Conservation (phyloP, 2,797 vertebrate species). For the Urocyon cinereoargenteus region DNA sequence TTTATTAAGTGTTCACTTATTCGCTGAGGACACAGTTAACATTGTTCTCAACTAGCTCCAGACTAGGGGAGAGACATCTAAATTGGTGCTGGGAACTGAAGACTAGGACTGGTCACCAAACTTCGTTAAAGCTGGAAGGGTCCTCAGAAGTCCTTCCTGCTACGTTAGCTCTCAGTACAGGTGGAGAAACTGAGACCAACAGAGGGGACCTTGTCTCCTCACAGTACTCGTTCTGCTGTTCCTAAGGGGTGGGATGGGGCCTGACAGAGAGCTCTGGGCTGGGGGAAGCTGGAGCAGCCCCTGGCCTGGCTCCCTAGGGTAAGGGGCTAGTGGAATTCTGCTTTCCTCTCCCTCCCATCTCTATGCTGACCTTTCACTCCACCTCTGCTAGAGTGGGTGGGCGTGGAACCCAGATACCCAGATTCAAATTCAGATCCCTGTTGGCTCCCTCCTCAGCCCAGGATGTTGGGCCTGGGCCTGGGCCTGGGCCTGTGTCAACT, state of each 20-base stretch:
- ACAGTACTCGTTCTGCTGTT: conserved; percentile 20
- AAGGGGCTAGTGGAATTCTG: conserved; percentile 55
- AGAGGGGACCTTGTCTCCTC: neutral
- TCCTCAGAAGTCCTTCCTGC: conserved; percentile 15
- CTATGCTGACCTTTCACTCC: conserved; percentile 65
- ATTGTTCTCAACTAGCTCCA: neutral
- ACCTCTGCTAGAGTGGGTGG: neutral
- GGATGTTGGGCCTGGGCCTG: conserved; percentile 58
- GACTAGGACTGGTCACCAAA: neutral
- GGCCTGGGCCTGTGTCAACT: conserved; percentile 49
- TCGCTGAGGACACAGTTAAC: conserved; percentile 25
- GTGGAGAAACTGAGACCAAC: conserved; percentile 57
- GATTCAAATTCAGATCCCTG: conserved; percentile 70
- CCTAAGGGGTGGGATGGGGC: neutral
- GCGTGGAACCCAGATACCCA: conserved; percentile 48
- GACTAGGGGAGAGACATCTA: neutral
- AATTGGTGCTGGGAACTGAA: conserved; percentile 1
- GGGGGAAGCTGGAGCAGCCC: neutral
- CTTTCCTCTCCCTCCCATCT: conserved; percentile 49
- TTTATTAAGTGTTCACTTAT: conserved; percentile 32
- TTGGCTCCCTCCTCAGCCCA: conserved; percentile 52
- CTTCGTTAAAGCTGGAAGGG: conserved; percentile 11
- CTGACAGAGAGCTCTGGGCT: conserved; percentile 5
- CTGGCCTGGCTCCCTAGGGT: conserved; percentile 6
- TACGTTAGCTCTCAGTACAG: neutral